Base-by-base conservation (phyloP, 64 coral and sea anemone species). In the Anthopleura sola region DNA sequence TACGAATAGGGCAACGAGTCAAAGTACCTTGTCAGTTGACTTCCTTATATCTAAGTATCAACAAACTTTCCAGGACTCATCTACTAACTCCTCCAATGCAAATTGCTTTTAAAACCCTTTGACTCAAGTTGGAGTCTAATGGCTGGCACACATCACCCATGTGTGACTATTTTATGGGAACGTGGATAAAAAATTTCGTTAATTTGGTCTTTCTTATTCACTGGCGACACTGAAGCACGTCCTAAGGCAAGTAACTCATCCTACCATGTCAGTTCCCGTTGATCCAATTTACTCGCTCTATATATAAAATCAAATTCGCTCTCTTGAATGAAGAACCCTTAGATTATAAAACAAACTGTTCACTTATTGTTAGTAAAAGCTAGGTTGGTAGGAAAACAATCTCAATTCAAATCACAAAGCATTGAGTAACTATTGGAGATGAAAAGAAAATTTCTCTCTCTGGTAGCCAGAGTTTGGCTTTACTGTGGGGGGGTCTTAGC, bases 41-140 rank as follows among this genome's bases (percentile, higher is more conserved):
- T 71, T 71, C 66, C 66, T 71, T 71, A 71, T 71, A 3, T 34
- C 31, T 71, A 71, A 71, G 66, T 71, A 71, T 71, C 66, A 71
- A 71, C 66, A 71, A 71, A 71, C 66, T 71, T 71, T 71, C 8
- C 66, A 71, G 3, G 34, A 71, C 66, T 9, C 58, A 62, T 68
- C 62, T 68, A 68, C 62, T 24, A 68, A 68, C 66, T n/a, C 29
- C 29, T 32, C 66, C 66, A 36, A 66, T 71, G 66, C 66, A 71
- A 71, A 71, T 71, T 71, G 28, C 66, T 71, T 71, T 71, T 34
- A 71, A 71, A 71, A 71, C 66, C 26, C 29, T 71, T 71, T 71
- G 66, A 33, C 31, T 34, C 28, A 15, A 71, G 66, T 34, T 71
- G 29, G 66, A 71, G 66, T 71, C 1, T 71, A 71, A 71, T 71